Evolutionary conservation across 2,113 vertebrate species (phyloP).

Genomic region (Oxyruncus cristatus): DNA sequence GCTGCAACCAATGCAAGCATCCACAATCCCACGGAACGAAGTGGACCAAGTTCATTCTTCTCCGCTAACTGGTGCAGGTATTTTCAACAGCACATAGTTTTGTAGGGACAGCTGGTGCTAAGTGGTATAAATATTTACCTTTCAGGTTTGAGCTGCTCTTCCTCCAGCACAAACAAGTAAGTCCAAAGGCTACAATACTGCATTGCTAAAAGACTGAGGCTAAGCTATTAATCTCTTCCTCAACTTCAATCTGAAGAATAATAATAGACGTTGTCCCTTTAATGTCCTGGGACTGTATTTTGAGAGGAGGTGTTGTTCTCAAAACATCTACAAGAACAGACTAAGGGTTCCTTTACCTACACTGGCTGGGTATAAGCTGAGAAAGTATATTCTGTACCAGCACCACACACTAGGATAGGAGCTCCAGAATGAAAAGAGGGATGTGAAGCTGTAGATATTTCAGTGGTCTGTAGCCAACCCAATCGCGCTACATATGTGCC

Average conservation of each 20-base stretch:
- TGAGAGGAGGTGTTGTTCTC: background rate
- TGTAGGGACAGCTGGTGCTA: background rate
- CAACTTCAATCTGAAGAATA: background rate
- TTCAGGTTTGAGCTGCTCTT: background rate
- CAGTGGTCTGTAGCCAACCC: background rate
- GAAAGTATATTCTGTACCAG: background rate
- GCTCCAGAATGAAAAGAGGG: background rate
- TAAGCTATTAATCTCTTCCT: background rate
- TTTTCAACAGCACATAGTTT: background rate
- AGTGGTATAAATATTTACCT: background rate
- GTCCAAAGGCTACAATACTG: background rate
- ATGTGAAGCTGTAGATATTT: background rate
- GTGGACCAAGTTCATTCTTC: background rate
- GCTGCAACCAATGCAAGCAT: background rate
- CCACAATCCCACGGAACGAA: background rate
- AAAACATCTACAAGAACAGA: background rate
- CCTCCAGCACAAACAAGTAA: background rate
- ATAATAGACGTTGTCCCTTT: background rate
- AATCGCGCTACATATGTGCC: background rate
- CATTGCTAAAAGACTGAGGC: background rate
- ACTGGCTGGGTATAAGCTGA: background rate
- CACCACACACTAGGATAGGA: background rate
- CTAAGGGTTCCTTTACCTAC: background rate
- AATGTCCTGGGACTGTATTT: background rate
- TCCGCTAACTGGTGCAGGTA: background rate